Percentiles rank a stretch among this genome's conserved stretches.
phyloP scores from a whole-genome alignment of 2,888 invertebrate genomes.

The Drosophila dives region DNA sequence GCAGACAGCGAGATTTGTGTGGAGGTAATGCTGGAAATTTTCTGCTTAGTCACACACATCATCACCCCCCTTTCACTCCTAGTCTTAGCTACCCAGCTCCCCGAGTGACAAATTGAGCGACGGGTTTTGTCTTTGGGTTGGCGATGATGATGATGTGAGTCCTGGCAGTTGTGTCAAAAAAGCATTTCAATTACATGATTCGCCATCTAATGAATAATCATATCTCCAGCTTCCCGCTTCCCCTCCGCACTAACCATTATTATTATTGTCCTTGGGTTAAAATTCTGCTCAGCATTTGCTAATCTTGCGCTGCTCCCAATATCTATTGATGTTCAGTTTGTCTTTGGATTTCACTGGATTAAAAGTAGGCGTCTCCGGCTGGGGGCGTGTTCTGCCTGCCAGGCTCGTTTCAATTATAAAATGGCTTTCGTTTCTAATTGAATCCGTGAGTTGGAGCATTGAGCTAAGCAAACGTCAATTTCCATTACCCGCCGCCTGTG shows the following conservation, averaged over 20 bases:
- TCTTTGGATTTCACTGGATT: not conserved
- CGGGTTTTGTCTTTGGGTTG: conserved; percentile 44
- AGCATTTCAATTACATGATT: conserved; percentile 74
- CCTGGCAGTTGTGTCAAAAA: conserved; percentile 34
- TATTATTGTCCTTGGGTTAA: conserved; percentile 14
- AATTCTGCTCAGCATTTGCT: not conserved
- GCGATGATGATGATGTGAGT: conserved; percentile 28
- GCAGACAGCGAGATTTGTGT: conserved; percentile 12
- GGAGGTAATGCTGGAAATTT: conserved; percentile 48
- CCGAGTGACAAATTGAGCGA: conserved; percentile 77
- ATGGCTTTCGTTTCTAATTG: conserved; percentile 79
- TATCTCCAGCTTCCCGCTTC: conserved; percentile 27
- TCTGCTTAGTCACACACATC: conserved; percentile 68
- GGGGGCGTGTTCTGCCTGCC: conserved; percentile 25
- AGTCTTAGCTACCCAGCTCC: conserved; percentile 32
- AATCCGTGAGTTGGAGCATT: conserved; percentile 63
- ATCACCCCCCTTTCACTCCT: conserved; percentile 25
- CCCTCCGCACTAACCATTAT: conserved; percentile 21
- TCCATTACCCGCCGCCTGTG: conserved; percentile 5
- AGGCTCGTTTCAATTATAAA: conserved; percentile 76
- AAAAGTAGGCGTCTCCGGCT: conserved; percentile 13
- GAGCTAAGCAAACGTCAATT: conserved; percentile 47
- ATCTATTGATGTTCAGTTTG: conserved; percentile 40
- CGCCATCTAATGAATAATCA: conserved; percentile 57
- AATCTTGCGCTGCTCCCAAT: conserved; percentile 15